Conservation (phyloP, 2,888 invertebrate genomes). For the Pterostichus madidus region DNA sequence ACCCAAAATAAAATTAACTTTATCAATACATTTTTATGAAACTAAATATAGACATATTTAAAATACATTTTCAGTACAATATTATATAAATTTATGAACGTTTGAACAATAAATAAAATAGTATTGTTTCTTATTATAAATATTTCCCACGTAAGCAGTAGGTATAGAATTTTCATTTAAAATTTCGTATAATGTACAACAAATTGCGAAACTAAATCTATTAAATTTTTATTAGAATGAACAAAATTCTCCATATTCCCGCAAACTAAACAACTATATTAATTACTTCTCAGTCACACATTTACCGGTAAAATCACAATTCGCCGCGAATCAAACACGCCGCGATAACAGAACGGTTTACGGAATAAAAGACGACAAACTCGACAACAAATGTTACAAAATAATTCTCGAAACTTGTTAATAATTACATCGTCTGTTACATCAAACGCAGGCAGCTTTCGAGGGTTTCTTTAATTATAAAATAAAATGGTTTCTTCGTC, state of each 20-base stretch:
- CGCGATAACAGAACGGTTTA: conserved; percentile 22
- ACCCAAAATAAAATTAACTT: no score
- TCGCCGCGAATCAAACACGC: conserved; percentile 10
- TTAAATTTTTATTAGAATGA: conserved; percentile 34
- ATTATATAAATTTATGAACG: no score
- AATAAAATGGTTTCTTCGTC: conserved; percentile 73
- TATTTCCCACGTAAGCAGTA: no score
- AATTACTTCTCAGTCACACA: conserved; percentile 25
- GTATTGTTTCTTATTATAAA: no score
- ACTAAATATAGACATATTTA: no score
- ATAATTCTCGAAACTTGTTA: conserved; percentile 54
- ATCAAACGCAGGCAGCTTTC: conserved; percentile 61
- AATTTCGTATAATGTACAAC: not conserved
- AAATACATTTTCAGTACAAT: no score
- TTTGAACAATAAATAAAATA: no score
- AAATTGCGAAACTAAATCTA: conserved; percentile 24
- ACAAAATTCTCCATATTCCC: not conserved
- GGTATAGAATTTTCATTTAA: conserved; percentile 1
- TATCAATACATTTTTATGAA: no score
- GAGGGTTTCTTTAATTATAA: conserved; percentile 75
- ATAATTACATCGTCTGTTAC: conserved; percentile 50
- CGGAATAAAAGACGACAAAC: conserved; percentile 27
- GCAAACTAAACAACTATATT: conserved; percentile 31
- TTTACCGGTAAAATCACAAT: conserved; percentile 36
- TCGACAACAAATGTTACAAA: conserved; percentile 38